Evolutionary conservation across 2,113 vertebrate species (phyloP).

Genomic region (Delphinapterus leucas): DNA sequence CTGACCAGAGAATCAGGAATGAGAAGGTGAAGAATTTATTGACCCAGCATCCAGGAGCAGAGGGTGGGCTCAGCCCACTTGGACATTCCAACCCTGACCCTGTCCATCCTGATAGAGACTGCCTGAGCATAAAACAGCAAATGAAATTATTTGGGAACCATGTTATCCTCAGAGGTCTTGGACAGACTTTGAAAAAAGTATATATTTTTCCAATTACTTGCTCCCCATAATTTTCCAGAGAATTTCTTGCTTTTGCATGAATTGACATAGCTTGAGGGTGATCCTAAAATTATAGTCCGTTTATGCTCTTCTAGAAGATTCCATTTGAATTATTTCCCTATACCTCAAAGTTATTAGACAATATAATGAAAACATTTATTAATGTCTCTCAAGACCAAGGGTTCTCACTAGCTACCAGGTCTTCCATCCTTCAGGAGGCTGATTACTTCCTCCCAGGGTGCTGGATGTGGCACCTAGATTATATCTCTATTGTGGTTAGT

Average conservation of each 20-base stretch:
- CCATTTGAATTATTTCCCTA: neutral
- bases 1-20: neutral
- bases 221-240: neutral
- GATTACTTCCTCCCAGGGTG: neutral
- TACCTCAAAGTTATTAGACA: neutral
- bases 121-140: neutral
- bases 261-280: neutral
- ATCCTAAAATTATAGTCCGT: neutral
- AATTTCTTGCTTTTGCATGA: neutral
- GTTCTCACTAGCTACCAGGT: neutral
- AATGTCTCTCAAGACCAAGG: neutral
- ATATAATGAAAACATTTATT: neutral
- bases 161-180: neutral
- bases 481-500: neutral
- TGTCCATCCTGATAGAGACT: neutral
- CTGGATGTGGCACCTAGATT: neutral
- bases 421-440: neutral
- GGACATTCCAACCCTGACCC: neutral
- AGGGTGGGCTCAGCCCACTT: neutral
- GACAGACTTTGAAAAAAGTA: neutral
- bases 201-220: neutral
- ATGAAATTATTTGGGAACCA: neutral
- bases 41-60: neutral
- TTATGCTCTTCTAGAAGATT: neutral
- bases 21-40: neutral